Evolutionary conservation across 2,797 vertebrate genomes (phyloP), one percentile per base, ranked within the genome.

Genomic region (Falco novaeseelandiae): DNA sequence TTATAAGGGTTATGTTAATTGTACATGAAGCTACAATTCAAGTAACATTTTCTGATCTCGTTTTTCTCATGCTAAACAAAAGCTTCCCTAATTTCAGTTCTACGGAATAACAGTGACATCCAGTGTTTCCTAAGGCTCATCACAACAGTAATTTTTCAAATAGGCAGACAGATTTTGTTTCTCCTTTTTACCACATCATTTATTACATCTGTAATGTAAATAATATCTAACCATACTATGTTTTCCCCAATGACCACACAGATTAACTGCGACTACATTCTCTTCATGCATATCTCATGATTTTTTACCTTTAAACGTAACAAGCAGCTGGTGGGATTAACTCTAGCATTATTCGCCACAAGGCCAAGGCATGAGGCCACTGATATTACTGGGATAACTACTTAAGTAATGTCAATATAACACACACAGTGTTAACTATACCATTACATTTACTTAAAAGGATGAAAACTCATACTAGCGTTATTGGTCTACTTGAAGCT

Each of bases 41-140:
- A 83, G 26, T 29, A 61, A 83, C 6, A 20, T 66, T 82, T 74
- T 72, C 63, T 83, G 38, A 49, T 8, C 12, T 32, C 25, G 25
- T 8, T 57, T 82, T 76, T 32, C 63, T 54, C 14, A 14, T 4
- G n/a, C 14, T 62, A n/a, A 91, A 46, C 10, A 42, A 66, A 59
- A 42, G 8, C 3, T 1, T 51, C 10, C 12, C 6, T 54, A 29
- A 67, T 71, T 44, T 79, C 59, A 85, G 15, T 84, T 74, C 27
- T n/a, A 1, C 40, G 72, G 73, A 87, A 49, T 74, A 96, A 93
- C 57, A 97, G 92, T 94, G 97, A 96, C 97, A 96, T 59, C 97
- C 88, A 93, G 95, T 83, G 95, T 96, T 89, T 82, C 9, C 16
- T 49, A 73, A 21, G n/a, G 52, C 62, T 96, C 87, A 95, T 71